Percentiles rank a stretch among this genome's conserved stretches.
These are phyloP conservation scores for Anas flavirostris DNA, from an alignment of 2,797 vertebrate species.

Conservation along the genomic window DNA sequence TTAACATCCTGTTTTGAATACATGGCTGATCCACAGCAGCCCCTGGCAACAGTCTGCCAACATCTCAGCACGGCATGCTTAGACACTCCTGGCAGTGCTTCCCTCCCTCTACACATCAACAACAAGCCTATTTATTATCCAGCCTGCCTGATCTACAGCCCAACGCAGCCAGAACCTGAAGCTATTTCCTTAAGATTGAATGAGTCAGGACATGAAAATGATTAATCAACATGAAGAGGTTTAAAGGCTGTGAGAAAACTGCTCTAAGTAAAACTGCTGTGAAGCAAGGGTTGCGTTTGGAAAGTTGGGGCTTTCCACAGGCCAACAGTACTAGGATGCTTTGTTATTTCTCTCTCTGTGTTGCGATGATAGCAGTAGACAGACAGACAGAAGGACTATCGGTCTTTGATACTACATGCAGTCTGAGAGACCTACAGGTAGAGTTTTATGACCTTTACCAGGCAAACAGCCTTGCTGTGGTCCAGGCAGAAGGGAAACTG, in stretches of 20 bases:
- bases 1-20: constrained; percentile 61
- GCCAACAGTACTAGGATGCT: constrained; percentile 41
- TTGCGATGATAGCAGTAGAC: constrained; percentile 10
- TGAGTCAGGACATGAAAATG: constrained; percentile 73
- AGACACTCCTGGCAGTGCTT: constrained; percentile 46
- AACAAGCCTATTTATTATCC: constrained; percentile 66
- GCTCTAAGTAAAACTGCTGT: constrained; percentile 57
- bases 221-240: constrained; percentile 70
- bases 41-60: constrained; percentile 40
- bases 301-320: constrained; percentile 70
- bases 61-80: constrained; percentile 36
- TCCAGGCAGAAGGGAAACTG: neutral
- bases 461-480: neutral
- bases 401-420: constrained; percentile 55
- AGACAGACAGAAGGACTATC: neutral
- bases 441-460: neutral
- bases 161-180: constrained; percentile 47
- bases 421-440: neutral
- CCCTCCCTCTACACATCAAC: constrained; percentile 51
- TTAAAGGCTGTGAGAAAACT: constrained; percentile 59
- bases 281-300: constrained; percentile 30
- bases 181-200: constrained; percentile 69
- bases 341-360: constrained; percentile 31
- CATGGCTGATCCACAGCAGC: constrained; percentile 3
- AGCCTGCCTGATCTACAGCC: constrained; percentile 55